Evolutionary conservation across 2,113 vertebrate genomes (phyloP), one percentile per base, ranked within the genome.

Genomic region (Petrocephalus zakoni): DNA sequence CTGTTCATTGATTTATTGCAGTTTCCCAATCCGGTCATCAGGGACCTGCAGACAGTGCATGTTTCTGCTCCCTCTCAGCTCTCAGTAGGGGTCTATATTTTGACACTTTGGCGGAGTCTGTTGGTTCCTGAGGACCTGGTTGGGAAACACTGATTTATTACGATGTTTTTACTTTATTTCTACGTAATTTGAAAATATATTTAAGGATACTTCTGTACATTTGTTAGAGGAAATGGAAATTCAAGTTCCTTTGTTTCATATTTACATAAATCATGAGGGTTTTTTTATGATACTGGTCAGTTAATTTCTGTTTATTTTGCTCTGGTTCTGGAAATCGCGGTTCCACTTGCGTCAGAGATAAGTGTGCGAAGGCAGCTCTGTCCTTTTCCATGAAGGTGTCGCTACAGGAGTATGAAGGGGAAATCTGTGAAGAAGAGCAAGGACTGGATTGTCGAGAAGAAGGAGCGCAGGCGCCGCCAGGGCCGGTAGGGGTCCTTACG

Each of bases 391-490:
- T 85, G 0, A 84, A 99, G 98, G 93, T 92, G 90, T 4, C 95
- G 95, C 0, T 95, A 96, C 89, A 96, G 94, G 91, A 87, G 94
- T 0, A 52, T 93, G 75, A 96, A 96, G 87, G 97, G 96, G 1
- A 96, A 95, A 89, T 93, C 97, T 0, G 93, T 84, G 53, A 99
- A 97, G 94, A 99, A 98, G 89, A 97, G 96, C 89, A 95, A 96
- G 37, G 96, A 98, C 86, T 99, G 98, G 98, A 96, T 99, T 11
- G 34, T 87, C 2, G 86, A 87, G 55, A 87, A 99, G 94, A 99
- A 99, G 90, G 97, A 97, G 83, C 95, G 98, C 0, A 94, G 96
- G 0, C 93, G 98, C 0, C 94, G 98, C 81, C 98, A 99, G 94
- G 98, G 98, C 93, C 96, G 95, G 98, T 99, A 91, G 0, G 94